phyloP scores from a whole-genome alignment of 2,797 vertebrate species.

The Tangara arthus region DNA sequence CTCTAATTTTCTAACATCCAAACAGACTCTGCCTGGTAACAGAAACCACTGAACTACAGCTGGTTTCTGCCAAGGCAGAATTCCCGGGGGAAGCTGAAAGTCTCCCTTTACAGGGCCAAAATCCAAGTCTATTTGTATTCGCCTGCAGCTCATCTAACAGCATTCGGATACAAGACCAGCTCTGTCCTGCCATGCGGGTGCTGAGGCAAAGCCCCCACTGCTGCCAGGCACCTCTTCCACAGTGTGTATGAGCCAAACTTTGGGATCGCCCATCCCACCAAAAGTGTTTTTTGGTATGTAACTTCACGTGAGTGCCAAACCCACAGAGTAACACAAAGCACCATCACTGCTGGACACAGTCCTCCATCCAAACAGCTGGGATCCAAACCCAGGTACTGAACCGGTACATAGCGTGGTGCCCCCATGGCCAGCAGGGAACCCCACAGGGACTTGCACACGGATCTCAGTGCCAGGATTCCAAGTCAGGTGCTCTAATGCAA shows the following conservation, averaged over 20 bases:
- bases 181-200: accelerated
- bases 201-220: neutral
- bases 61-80: neutral
- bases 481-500: conserved; percentile 71
- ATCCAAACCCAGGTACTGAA: neutral
- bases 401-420: neutral
- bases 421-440: conserved; percentile 14
- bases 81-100: neutral
- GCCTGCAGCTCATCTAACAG: neutral
- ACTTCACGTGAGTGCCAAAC: neutral
- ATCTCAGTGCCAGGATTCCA: conserved; percentile 29
- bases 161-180: accelerated
- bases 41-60: neutral
- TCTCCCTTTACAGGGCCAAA: neutral
- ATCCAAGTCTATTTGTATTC: neutral
- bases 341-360: accelerated
- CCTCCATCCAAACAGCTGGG: neutral
- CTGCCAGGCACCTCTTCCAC: neutral
- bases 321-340: neutral
- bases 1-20: neutral
- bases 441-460: neutral
- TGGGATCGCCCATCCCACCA: neutral
- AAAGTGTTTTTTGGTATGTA: neutral
- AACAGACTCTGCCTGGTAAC: neutral
- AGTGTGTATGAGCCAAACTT: accelerated